Base-by-base conservation (phyloP, 2,888 invertebrate genomes). In the Apamea monoglypha region DNA sequence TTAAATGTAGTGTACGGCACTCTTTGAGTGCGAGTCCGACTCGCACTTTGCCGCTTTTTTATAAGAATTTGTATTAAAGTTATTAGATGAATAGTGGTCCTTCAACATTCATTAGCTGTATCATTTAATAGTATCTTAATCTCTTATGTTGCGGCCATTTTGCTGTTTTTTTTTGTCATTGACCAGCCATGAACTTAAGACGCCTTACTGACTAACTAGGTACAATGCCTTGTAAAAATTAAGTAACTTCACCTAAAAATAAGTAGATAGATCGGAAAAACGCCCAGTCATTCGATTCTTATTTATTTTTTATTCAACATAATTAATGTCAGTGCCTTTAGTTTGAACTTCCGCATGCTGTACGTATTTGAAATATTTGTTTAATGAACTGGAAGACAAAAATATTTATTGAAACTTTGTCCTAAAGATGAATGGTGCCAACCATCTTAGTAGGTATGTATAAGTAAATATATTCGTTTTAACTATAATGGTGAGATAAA, bases 231-330 rank as follows among this genome's bases (percentile, higher is more conserved):
- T n/a, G 25, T 40, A 76, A 76, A 32, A n/a, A 18, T 64, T 40
- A 6, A 78, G 25, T 7, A 29, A 64, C 4, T 53, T 53, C 8
- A 47, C 21, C 0, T 8, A 44, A 29, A 21, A 53, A 29, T 25
- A 12, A 36, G 4, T 47, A 21, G 32, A 53, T 56, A 68, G 21
- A 56, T 56, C 12, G 14, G 7, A 36, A 79, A 81, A 68, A 70
- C 12, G 47, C 25, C n/a, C 4, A 63, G 83, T 83, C 77, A 86
- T 83, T 77, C 40, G 8, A 53, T 32, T 7, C 25, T 47, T 53
- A 78, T 86, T 71, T n/a, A 12, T 82, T 77, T 83, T 83, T 78
- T 86, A 56, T 44, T 44, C 14, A 36, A 61, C 21, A n/a, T 47
- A n/a, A 73, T 73, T 61, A 44, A 63, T 82, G 82, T 53, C 36